Percentiles rank a stretch among this genome's conserved stretches.
Evolutionary conservation across 2,888 invertebrate genomes (phyloP).

Genomic region (Drosophila algonquin): DNA sequence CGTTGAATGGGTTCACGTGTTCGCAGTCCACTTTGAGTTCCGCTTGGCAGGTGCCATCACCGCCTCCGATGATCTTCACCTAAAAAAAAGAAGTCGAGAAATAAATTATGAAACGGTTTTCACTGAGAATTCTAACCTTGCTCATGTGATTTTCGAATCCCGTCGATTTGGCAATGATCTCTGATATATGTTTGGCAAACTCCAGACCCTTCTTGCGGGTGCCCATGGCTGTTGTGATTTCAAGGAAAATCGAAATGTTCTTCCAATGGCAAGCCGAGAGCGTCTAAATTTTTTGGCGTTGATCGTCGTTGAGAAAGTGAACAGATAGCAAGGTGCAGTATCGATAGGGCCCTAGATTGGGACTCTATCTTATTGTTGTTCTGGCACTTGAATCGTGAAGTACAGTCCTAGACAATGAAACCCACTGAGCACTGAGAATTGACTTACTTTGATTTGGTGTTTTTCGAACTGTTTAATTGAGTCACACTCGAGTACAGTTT

Average conservation of each 20-base stretch:
- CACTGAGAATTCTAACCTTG: constrained; percentile 81
- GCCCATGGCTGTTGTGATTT: constrained; percentile 50
- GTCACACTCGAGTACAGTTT: constrained; percentile 2
- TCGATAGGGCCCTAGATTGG: background rate
- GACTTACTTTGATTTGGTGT: constrained; percentile 6
- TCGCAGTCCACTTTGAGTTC: constrained; percentile 90
- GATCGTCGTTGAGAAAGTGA: background rate
- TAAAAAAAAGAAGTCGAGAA: constrained; percentile 40
- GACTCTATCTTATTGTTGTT: background rate
- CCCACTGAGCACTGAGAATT: background rate
- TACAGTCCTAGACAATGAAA: background rate
- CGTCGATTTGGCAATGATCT: constrained; percentile 80
- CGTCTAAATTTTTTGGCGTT: background rate
- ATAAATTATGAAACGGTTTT: background rate
- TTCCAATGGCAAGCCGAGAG: background rate
- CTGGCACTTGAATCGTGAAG: background rate
- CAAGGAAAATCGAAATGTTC: background rate
- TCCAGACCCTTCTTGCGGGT: constrained; percentile 82
- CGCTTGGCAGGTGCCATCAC: constrained; percentile 89
- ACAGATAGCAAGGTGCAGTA: background rate
- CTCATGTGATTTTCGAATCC: constrained; percentile 84
- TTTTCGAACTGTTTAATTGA: too few relatives aligned
- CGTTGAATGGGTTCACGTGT: constrained; percentile 90
- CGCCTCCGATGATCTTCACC: constrained; percentile 84
- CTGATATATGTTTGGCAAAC: constrained; percentile 83